Evolutionary conservation across 2,113 vertebrate species (phyloP), one percentile per base, ranked within the genome.

Genomic region (Redunca redunca): DNA sequence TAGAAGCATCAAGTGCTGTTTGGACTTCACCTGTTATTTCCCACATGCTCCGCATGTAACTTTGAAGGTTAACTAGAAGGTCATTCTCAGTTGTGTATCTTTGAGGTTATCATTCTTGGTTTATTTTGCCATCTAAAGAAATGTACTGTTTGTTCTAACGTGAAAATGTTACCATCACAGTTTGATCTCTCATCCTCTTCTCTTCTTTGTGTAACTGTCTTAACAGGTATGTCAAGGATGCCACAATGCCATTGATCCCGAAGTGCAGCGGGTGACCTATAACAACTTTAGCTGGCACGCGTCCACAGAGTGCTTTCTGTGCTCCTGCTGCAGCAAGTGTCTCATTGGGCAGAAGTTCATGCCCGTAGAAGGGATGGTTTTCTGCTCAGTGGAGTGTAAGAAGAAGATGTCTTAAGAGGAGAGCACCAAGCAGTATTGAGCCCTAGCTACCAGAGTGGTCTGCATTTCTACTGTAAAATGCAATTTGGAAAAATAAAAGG

Each of bases 351-450:
- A 99, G 98, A 99, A 99, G 98, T 99, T 99, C 98, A 99, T 99
- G 99, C 99, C 99, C 0, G 97, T 99, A 83, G 99, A 99, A 98
- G 99, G 98, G 88, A 99, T 99, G 99, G 99, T 99, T 53, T 99
- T 99, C 98, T 99, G 99, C 97, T 99, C 99, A 0, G 99, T 99
- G 93, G 99, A 99, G 92, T 99, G 99, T 99, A 99, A 99, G 98
- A 99, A 99, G 98, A 99, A 99, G 98, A 98, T 99, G 98, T 99
- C 98, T 23, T 99, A 98, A 97, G 77, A 95, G 48, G 57, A 88
- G 77, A 93, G 71, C 60, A 60, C 87, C 0, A 0, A 78, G 62
- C 62, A 83, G 19, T 89, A 98, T 67, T 62, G 86, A 96, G 96
- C 92, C 58, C 36, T 81, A 93, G 91, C 90, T 98, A 57, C 97